Percentiles rank a stretch among this genome's conserved stretches.
These are phyloP conservation scores for Megaceryle torquata DNA, from an alignment of 2,113 vertebrate genomes.

Conservation along the genomic window DNA sequence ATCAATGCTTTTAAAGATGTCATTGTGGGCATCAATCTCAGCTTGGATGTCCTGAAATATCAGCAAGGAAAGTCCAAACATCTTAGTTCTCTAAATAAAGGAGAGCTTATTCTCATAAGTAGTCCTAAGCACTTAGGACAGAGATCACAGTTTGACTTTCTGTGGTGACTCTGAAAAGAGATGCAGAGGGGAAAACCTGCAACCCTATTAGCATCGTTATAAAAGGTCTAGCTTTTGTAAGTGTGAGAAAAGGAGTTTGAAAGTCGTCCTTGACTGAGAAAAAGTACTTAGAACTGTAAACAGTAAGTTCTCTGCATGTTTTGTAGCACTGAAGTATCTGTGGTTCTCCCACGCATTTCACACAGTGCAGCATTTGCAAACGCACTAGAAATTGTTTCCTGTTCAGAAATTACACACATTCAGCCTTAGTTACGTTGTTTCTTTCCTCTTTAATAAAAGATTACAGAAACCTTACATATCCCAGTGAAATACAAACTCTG, in stretches of 20 bases:
- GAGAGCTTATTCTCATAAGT: not conserved
- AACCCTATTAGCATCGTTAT: not conserved
- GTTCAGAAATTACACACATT: not conserved
- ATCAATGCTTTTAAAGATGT: constrained; percentile 96
- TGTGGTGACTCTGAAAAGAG: not conserved
- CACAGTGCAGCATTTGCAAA: not conserved
- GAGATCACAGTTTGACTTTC: not conserved
- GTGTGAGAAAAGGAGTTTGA: not conserved
- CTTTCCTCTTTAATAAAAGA: not conserved
- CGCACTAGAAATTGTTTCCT: not conserved
- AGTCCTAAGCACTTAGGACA: not conserved
- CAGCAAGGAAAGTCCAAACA: not conserved
- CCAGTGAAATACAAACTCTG: not conserved
- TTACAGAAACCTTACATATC: not conserved
- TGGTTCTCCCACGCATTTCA: not conserved
- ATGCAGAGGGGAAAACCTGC: not conserved
- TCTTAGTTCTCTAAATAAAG: not conserved
- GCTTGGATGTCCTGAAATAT: constrained; percentile 93
- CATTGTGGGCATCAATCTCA: constrained; percentile 98
- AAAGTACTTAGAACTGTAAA: not conserved
- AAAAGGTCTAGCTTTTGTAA: not conserved
- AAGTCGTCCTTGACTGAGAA: not conserved
- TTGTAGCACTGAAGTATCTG: not conserved
- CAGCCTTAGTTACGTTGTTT: not conserved
- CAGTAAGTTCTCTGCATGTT: not conserved